phyloP scores from a whole-genome alignment of 2,888 invertebrate species.

The Chrysomela aeneicollis region DNA sequence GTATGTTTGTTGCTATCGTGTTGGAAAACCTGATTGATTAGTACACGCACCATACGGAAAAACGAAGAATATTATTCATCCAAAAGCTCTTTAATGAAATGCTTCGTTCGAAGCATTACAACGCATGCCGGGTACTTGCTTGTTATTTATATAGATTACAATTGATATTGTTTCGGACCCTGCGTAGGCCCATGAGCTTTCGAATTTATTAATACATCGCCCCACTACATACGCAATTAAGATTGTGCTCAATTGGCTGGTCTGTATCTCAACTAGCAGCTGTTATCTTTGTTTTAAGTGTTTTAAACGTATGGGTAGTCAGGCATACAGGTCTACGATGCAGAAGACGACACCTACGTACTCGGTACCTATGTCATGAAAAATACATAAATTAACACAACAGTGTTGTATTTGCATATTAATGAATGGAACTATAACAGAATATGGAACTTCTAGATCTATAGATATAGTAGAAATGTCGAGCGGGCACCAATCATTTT shows the following conservation, averaged over 20 bases:
- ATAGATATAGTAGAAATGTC: background rate
- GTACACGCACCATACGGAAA: no score
- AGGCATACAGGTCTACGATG: constrained; percentile 20
- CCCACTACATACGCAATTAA: constrained; percentile 22
- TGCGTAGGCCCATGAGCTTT: constrained; percentile 1
- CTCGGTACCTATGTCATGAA: constrained; percentile 7
- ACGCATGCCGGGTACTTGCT: no score
- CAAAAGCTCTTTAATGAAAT: no score
- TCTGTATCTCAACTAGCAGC: constrained; percentile 26
- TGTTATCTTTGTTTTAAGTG: constrained; percentile 29
- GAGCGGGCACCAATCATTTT: background rate
- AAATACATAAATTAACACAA: constrained; percentile 10
- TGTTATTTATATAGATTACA: no score
- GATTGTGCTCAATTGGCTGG: constrained; percentile 28
- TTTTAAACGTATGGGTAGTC: constrained; percentile 25
- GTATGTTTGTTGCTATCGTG: no score
- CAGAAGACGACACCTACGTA: constrained; percentile 22
- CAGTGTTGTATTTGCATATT: constrained; percentile 15
- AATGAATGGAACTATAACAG: constrained; percentile 12
- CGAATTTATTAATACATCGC: constrained; percentile 29
- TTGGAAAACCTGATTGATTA: no score
- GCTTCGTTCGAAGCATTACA: no score
- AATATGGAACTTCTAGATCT: background rate
- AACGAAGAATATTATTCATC: no score
- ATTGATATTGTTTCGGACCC: background rate